A percentile compares a stretch with the other conserved stretches of the same genome.
Evolutionary conservation across 2,888 invertebrate genomes (phyloP).

Genomic region (Aspidiotus destructor): DNA sequence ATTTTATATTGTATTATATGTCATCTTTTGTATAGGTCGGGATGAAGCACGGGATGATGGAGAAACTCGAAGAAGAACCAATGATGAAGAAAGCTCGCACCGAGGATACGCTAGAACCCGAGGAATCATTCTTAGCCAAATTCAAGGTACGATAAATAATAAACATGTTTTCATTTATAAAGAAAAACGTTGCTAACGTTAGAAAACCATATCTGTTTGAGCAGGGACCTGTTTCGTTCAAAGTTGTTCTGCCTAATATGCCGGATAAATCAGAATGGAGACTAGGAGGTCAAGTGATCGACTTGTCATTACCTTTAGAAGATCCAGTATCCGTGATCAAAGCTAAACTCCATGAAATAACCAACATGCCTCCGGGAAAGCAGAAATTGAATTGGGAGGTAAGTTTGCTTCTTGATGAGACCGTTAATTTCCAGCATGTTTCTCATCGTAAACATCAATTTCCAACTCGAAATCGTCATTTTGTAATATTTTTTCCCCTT

Average conservation of each 20-base stretch:
- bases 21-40: constrained; percentile 34
- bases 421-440: no score
- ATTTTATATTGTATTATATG: neutral
- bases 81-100: constrained; percentile 77
- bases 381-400: constrained; percentile 94
- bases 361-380: constrained; percentile 91
- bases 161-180: no score
- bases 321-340: constrained; percentile 80
- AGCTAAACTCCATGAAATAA: constrained; percentile 70
- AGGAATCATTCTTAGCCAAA: constrained; percentile 64
- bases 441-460: neutral
- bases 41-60: constrained; percentile 36
- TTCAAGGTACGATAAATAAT: constrained; percentile 24
- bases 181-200: no score
- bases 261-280: constrained; percentile 93
- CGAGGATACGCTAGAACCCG: constrained; percentile 87
- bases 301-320: constrained; percentile 62
- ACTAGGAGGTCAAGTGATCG: constrained; percentile 78
- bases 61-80: constrained; percentile 63
- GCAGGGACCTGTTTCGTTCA: constrained; percentile 66
- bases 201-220: neutral
- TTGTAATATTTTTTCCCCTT: neutral
- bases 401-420: constrained; percentile 38
- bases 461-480: neutral
- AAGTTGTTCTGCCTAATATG: constrained; percentile 70